These are phyloP conservation scores for Odobenus rosmarus DNA, from an alignment of 2,113 vertebrate species.

Conservation along the genomic window DNA sequence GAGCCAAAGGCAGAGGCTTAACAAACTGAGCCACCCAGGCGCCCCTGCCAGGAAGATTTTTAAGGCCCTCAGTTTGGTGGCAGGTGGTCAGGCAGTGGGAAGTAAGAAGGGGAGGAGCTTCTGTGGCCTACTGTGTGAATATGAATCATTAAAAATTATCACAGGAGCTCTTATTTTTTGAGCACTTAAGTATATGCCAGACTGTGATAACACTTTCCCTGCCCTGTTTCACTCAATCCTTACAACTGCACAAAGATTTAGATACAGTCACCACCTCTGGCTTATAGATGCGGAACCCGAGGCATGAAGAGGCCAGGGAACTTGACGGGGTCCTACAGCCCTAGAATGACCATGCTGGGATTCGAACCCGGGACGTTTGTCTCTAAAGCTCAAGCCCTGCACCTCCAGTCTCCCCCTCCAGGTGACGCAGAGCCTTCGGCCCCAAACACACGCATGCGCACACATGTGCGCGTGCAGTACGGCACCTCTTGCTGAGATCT, in stretches of 20 bases:
- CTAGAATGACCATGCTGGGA: background rate
- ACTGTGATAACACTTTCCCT: background rate
- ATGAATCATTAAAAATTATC: background rate
- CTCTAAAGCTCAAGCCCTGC: background rate
- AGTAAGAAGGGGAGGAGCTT: background rate
- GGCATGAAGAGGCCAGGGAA: background rate
- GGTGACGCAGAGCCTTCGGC: background rate
- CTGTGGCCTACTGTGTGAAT: background rate
- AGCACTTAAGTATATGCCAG: background rate
- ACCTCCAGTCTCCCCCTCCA: background rate
- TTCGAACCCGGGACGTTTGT: background rate
- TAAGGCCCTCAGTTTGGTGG: background rate
- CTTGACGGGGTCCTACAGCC: background rate
- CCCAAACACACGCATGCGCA: rapidly evolving
- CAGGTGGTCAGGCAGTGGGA: background rate
- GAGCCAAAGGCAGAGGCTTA: too few relatives aligned
- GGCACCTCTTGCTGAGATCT: background rate
- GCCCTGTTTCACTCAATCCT: background rate
- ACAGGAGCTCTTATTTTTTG: background rate
- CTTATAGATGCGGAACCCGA: background rate
- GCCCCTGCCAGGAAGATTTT: background rate
- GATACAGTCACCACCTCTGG: background rate
- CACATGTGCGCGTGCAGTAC: rapidly evolving
- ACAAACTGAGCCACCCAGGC: too few relatives aligned
- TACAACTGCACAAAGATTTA: background rate